Percentiles rank a stretch among this genome's conserved stretches.
Conservation (phyloP, 1,140 invertebrate genomes). For the Anastrepha ludens region DNA sequence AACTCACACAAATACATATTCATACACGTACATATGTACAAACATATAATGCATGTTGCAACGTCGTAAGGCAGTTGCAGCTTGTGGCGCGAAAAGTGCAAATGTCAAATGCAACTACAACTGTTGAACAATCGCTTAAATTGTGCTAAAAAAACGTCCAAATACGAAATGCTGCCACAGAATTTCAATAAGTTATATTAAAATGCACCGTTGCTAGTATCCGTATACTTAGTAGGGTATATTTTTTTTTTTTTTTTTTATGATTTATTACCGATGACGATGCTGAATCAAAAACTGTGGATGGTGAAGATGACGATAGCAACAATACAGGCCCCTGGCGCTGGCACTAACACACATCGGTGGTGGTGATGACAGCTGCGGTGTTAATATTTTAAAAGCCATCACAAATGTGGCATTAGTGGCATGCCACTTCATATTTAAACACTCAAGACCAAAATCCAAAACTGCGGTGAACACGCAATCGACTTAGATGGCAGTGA, state of each 20-base stretch:
- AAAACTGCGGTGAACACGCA: not conserved
- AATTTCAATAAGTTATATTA: not conserved
- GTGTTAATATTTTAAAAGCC: slow-evolving; percentile 49
- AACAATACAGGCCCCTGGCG: not conserved
- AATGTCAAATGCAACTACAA: slow-evolving; percentile 38
- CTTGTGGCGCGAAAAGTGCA: slow-evolving; percentile 48
- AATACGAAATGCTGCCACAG: not conserved
- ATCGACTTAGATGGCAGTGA: slow-evolving; percentile 19
- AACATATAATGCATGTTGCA: not conserved
- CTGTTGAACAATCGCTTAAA: too few relatives aligned
- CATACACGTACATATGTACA: not conserved
- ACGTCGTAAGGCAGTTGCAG: not conserved
- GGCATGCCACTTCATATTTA: slow-evolving; percentile 47
- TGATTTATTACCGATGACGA: too few relatives aligned
- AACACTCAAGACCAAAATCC: slow-evolving; percentile 33
- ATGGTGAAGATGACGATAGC: not conserved
- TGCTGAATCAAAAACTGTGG: too few relatives aligned
- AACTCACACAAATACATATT: not conserved
- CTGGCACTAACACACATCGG: not conserved
- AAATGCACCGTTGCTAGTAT: not conserved
- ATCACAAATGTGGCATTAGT: slow-evolving; percentile 45
- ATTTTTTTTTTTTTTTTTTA: too few relatives aligned
- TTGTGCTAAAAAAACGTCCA: too few relatives aligned
- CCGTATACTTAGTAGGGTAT: not conserved
- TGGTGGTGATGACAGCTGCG: slow-evolving; percentile 13